Base-by-base conservation (phyloP, 1,140 invertebrate genomes). In the Drosophila teissieri region DNA sequence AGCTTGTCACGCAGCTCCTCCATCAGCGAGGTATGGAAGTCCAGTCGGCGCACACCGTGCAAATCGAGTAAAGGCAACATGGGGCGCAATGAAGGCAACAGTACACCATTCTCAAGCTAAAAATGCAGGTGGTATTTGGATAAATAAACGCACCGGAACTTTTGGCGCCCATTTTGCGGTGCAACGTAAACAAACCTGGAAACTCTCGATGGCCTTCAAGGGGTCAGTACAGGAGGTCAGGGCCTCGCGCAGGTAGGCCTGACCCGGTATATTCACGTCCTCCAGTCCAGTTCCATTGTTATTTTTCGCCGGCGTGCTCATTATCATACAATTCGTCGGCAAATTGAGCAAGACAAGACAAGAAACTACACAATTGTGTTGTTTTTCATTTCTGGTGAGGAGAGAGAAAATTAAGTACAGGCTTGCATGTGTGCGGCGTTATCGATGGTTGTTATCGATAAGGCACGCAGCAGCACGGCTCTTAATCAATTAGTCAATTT, bases 171-270 rank as follows among this genome's bases (percentile, higher is more conserved):
- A 56, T 69, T 74, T 75, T 10, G 7, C 3, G 15, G 7, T 36
- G 54, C 64, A 72, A 69, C 51, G 58, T 56, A 80, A 76, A 85
- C 76, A 68, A 93, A 96, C 96, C 94, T 99, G 98, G 94, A 99
- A 99, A 93, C 98, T 98, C 94, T 99, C 97, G 78, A 99, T 99
- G 42, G 98, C 98, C 94, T 98, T 98, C 3, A 99, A 91, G 14
- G 98, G 98, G 94, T 99, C 98, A 1, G 97, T 97, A 92, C 98
- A 99, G 88, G 97, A 98, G 22, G 98, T 98, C 3, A 99, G 93
- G 46, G 98, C 96, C 92, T 99, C 97, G 64, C 97, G 94, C 11
- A 99, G 93, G 92, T 95, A 98, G 40, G 95, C 95, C 85, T 98
- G 96, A 0, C 98, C 98, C 11, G 98, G 96, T 68, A 99, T 97